Percentiles rank a stretch among this genome's conserved stretches.
Evolutionary conservation across 2,113 vertebrate genomes (phyloP).

Genomic region (Clupea harengus): DNA sequence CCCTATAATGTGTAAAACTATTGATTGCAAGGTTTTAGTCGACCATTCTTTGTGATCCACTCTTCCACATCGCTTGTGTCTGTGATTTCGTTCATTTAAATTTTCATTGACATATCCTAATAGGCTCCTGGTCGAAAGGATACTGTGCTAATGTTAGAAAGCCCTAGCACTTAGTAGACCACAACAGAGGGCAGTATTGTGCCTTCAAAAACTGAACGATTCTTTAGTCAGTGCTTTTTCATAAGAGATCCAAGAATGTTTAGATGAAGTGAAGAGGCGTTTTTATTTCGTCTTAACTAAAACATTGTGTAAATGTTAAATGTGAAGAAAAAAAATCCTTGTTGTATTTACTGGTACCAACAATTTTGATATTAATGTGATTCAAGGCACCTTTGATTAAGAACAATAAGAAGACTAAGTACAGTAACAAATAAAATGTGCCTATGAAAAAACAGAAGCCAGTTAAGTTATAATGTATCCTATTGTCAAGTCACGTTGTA

Average conservation of each 20-base stretch:
- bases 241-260: not conserved
- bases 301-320: not conserved
- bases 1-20: not conserved
- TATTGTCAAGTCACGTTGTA: not conserved
- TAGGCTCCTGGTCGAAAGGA: not conserved
- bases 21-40: not conserved
- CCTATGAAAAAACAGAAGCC: not conserved
- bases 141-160: not conserved
- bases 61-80: not conserved
- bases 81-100: not conserved
- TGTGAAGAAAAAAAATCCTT: not conserved
- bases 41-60: not conserved
- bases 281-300: too few species aligned
- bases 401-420: too few species aligned
- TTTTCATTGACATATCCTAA: not conserved
- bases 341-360: not conserved
- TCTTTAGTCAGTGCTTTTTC: not conserved
- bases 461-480: not conserved
- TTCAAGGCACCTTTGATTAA: not conserved
- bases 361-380: not conserved
- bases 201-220: not conserved
- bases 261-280: not conserved
- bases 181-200: conserved; percentile 6
- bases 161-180: not conserved
- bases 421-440: not conserved